Evolutionary conservation across 2,888 invertebrate genomes (phyloP), one percentile per base, ranked within the genome.

Genomic region (Ceramica pisi): DNA sequence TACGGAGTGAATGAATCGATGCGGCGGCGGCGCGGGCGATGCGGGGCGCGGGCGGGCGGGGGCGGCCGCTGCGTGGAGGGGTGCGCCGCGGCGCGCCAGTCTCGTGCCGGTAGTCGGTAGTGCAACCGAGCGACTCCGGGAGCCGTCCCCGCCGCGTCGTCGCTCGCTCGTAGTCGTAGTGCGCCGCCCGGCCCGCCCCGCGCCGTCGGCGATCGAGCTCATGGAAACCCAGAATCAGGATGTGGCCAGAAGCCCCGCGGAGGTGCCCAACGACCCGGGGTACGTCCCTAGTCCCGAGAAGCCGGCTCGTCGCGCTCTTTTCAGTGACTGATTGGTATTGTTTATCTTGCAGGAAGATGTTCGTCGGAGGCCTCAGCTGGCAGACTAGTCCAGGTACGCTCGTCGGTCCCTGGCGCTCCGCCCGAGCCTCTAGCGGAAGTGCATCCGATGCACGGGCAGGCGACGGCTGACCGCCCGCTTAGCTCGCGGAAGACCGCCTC

Each of bases 341-440:
- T 97, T 97, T 97, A 96, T 95, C 90, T 98, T 98, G 91, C 98
- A 99, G 99, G 97, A 99, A 99, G 98, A 99, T 99, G 99, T 99
- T 99, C 97, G 99, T 99, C 97, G 99, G 99, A 94, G 99, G 99
- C 93, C 98, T 99, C 95, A 99, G 99, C 97, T 99, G 99, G 99
- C 99, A 99, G 97, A 99, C 99, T 94, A 99, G 99, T 97, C 99
- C 99, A 98, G 99, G 99, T 99, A 97, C 94, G 95, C 94, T 91
- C 90, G 90, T 89, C 92, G 90, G 92, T 91, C 91, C 91, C 91
- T 91, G 90, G 89, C 89, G 86, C 91, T 87, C 89, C 86, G 85
- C 87, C 87, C 81, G 88, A 88, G 89, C 87, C 84, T 84, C 86
- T 86, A 86, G 79, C 92, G 92, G 93, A 92, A 90, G 91, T 94